phyloP scores from a whole-genome alignment of 2,797 vertebrate species.

The Sebastes taczanowskii region DNA sequence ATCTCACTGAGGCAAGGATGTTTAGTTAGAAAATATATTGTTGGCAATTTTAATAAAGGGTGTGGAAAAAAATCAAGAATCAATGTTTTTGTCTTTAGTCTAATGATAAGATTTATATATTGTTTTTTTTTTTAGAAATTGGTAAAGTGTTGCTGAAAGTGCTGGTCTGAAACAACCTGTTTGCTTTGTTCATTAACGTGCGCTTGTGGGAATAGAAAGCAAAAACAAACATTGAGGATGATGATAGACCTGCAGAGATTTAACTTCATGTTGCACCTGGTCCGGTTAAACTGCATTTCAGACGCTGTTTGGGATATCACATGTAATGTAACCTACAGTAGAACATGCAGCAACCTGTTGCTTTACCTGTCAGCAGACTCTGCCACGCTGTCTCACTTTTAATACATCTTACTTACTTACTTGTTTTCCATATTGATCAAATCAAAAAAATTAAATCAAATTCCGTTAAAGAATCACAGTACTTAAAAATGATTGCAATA shows the following conservation, averaged over 20 bases:
- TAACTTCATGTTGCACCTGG: not conserved
- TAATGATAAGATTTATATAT: not conserved
- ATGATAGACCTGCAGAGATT: not conserved
- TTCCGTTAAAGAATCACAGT: not conserved
- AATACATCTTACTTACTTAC: not conserved
- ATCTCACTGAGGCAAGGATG: not conserved
- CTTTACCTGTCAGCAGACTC: not conserved
- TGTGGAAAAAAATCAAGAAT: not conserved
- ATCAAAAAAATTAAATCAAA: not conserved
- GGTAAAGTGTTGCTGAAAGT: not conserved
- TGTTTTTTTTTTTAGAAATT: not conserved
- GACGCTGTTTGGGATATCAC: not conserved
- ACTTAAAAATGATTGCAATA: not conserved
- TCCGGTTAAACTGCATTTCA: not conserved
- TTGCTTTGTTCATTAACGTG: not conserved
- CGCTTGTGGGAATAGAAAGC: not conserved
- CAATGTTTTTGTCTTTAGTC: not conserved
- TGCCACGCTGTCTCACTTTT: not conserved
- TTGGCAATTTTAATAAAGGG: not conserved
- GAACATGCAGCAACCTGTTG: slow-evolving; percentile 18
- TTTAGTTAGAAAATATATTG: not conserved
- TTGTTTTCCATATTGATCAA: not conserved
- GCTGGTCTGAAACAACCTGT: not conserved
- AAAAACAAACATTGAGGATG: not conserved
- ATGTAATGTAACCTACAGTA: not conserved